Evolutionary conservation across 2,888 invertebrate genomes (phyloP).

Genomic region (Scaptomyza parva): DNA sequence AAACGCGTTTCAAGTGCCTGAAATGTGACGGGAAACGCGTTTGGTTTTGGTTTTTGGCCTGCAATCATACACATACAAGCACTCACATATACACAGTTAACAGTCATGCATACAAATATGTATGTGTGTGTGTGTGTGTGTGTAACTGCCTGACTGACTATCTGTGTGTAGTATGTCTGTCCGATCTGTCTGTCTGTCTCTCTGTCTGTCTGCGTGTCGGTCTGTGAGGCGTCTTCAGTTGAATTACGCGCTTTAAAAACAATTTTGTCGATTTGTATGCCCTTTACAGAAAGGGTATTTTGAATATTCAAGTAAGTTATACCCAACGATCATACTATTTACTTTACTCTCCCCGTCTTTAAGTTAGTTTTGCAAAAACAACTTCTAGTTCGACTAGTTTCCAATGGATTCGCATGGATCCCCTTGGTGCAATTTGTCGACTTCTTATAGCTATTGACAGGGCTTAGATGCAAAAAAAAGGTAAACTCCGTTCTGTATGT

Average conservation of each 20-base stretch:
- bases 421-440: not conserved
- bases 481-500: not conserved
- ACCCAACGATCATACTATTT: no score
- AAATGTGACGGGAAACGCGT: constrained; percentile 49
- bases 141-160: constrained; percentile 14
- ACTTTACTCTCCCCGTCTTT: no score
- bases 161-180: constrained; percentile 10
- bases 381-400: not conserved
- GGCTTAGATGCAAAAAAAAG: not conserved
- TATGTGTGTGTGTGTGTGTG: constrained; percentile 8
- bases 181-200: constrained; percentile 15
- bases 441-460: not conserved
- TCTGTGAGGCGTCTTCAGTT: constrained; percentile 28
- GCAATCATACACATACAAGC: constrained; percentile 21
- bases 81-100: constrained; percentile 13
- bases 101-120: constrained; percentile 24
- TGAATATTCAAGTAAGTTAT: not conserved
- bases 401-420: no score
- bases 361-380: not conserved
- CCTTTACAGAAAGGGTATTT: not conserved
- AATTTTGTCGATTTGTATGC: constrained; percentile 66
- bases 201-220: constrained; percentile 12
- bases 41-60: constrained; percentile 49
- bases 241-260: constrained; percentile 78
- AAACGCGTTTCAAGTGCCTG: constrained; percentile 59